Base-by-base conservation (phyloP, 2,888 invertebrate genomes). In the Acrobasis consociella region DNA sequence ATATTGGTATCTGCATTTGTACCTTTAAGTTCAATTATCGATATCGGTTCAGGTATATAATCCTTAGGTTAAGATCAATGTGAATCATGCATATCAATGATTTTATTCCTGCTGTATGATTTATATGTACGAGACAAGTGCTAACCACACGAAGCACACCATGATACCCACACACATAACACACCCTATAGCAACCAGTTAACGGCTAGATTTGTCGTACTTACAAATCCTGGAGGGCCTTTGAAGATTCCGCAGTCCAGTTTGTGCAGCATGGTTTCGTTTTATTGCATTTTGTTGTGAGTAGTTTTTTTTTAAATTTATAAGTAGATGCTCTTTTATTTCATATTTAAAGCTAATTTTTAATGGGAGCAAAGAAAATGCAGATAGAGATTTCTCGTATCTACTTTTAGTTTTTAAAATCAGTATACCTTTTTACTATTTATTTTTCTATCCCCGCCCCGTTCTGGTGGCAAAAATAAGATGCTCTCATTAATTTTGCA, bases 251-350 rank as follows among this genome's bases (percentile, higher is more conserved):
- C 74, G 71, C 73, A 74, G 73, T 76, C 79, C 82, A 77, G 81
- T 83, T 80, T 81, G 83, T 76, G 88, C 89, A 78, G 92, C 91
- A 91, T 91, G 92, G 82, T 90, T 86, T 82, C 84, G 81, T 89
- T 90, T 87, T 85, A 39, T 79, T 89, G 87, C 91, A 89, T 91
- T 91, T 83, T 85, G 86, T 92, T 91, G 92, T 93, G 86, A 92
- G 92, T 91, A 91, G 91, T 73, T 75, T 72, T 77, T 72, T 73
- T 74, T 75, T 74, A 72, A 73, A 73, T 77, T 68, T 74, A 68
- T 38, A 67, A 67, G 69, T 67, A 63, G 55, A 65, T 70, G 67
- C 66, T 38, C 52, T 67, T 67, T 69, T 59, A 55, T 69, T 62
- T 63, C 62, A 67, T 60, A 67, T 38, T 60, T 63, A 53, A 67